Evolutionary conservation across 2,888 invertebrate species (phyloP), one percentile per base, ranked within the genome.

Genomic region (Eupithecia pulchellata): DNA sequence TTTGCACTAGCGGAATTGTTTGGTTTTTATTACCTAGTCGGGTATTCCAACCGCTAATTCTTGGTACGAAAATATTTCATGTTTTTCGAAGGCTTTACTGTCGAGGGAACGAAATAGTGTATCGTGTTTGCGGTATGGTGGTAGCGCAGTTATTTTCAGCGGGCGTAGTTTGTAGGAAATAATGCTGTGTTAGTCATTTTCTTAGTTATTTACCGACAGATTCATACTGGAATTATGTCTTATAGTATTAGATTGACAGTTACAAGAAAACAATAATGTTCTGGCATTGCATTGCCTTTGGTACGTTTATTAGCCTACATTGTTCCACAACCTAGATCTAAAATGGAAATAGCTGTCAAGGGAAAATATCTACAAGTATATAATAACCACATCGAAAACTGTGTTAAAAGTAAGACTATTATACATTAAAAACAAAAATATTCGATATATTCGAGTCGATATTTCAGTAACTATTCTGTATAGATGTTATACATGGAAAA

Each of bases 71-170:
- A 64, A 58, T 64, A 55, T 52, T 61, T 65, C 34, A 61, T 60
- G 57, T 32, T 68, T 68, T 68, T 68, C 36, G 14, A 64, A n/a
- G 39, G 58, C 39, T 63, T 68, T 64, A 68, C 25, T 17, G 39
- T 6, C 25, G 34, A 25, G n/a, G 39, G 9, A 61, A 65, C 66
- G 63, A 66, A 63, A 55, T 66, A 58, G 9, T n/a, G 17, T 60
- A 29, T 30, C 30, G 58, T 30, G n/a, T 32, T 30, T 32, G 58
- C 9, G 30, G 29, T 30, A 30, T 57, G 17, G 4, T n/a, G n/a
- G 58, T 32, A 11, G n/a, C n/a, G 1, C 14, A 17, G 17, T 60
- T n/a, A 30, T 60, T 58, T 58, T 29, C 57, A 17, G 57, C 6
- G 32, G 30, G n/a, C 11, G 58, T 60, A 60, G 32, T 60, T 60